Conservation (phyloP, 2,888 invertebrate species). For the Odontomyia ornata region DNA sequence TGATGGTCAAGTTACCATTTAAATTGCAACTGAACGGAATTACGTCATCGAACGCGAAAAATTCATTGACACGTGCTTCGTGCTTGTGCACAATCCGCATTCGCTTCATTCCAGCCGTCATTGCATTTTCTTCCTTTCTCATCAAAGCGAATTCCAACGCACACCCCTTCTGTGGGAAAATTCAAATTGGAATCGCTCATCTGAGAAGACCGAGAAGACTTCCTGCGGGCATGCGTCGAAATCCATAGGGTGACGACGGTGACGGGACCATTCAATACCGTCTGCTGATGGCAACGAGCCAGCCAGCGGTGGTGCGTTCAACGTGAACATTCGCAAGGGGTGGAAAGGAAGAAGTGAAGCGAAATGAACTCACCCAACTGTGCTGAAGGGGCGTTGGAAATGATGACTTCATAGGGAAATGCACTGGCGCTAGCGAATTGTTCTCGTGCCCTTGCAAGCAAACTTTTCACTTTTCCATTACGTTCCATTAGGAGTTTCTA, state of each 20-base stretch:
- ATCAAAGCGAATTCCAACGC: background rate
- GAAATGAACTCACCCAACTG: background rate
- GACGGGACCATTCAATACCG: constrained; percentile 12
- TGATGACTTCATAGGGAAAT: constrained; percentile 19
- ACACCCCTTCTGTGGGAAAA: constrained; percentile 18
- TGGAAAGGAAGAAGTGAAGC: background rate
- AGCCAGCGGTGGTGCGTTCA: background rate
- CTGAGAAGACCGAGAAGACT: background rate
- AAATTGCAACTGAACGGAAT: background rate
- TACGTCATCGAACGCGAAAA: constrained; percentile 13
- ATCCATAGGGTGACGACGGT: constrained; percentile 27
- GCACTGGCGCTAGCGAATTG: constrained; percentile 17
- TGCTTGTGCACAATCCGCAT: background rate
- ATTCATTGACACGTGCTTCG: constrained; percentile 14
- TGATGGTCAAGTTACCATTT: background rate
- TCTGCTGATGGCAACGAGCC: background rate
- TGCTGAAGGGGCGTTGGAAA: background rate
- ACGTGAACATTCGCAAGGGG: background rate
- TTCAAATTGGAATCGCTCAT: background rate
- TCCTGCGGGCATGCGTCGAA: constrained; percentile 5
- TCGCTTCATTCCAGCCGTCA: background rate
- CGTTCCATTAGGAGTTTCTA: constrained; percentile 1
- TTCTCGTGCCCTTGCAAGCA: constrained; percentile 19
- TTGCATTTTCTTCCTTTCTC: background rate
- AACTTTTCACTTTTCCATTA: background rate